Evolutionary conservation across 2,113 vertebrate genomes (phyloP).

Genomic region (Pipra filicauda): DNA sequence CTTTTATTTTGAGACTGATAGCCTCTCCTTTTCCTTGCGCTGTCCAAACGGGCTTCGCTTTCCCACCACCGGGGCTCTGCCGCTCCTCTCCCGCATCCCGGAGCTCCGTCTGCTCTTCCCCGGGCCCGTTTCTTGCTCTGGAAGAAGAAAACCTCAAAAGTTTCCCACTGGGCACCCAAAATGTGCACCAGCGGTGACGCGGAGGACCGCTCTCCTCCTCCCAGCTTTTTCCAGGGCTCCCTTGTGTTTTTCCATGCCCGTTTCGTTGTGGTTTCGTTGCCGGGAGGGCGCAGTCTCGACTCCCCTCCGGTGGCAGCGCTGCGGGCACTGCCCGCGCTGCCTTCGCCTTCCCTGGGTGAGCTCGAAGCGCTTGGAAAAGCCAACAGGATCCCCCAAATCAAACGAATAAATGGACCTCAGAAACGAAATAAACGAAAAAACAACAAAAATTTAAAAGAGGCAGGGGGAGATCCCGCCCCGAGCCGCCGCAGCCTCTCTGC

Average conservation of each 20-base stretch:
- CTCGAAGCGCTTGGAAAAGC: neutral
- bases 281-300: neutral
- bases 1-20: neutral
- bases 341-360: neutral
- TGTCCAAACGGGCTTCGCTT: neutral
- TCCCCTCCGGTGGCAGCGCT: neutral
- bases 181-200: fast-evolving
- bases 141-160: neutral
- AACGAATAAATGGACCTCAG: neutral
- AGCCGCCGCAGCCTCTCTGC: neutral
- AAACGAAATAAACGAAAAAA: neutral
- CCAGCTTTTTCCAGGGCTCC: neutral
- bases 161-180: neutral
- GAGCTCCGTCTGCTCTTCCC: neutral
- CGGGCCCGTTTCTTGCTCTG: neutral
- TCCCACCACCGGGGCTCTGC: neutral
- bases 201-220: neutral
- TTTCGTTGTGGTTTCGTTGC: neutral
- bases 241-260: fast-evolving
- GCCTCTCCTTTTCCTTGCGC: neutral
- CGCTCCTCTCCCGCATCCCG: neutral
- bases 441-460: fast-evolving
- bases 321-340: neutral
- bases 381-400: neutral
- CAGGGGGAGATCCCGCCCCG: neutral